Evolutionary conservation across 2,888 invertebrate species (phyloP), one percentile per base, ranked within the genome.

Genomic region (Electrophaes corylata): DNA sequence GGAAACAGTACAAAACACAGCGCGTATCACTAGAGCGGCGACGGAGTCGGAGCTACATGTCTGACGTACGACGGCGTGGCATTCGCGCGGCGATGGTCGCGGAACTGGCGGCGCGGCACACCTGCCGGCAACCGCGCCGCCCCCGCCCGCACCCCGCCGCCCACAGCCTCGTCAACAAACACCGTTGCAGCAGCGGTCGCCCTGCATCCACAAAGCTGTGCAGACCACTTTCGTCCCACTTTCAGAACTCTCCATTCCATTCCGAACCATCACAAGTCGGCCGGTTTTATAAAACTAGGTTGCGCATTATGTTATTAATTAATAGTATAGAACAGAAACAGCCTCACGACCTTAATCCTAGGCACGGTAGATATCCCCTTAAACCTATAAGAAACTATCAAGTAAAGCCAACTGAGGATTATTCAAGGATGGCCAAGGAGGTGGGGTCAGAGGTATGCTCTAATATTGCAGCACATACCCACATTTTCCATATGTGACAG

Each of bases 181-280:
- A 86, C 85, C 85, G 87, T 81, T 82, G 88, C 83, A 85, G 86
- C 86, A 86, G 86, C 85, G 82, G 83, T 76, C 77, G 86, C 81
- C 79, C 83, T 83, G 84, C 86, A 85, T 83, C 81, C 76, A 78
- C 75, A 77, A 78, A 80, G 73, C 79, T 74, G 73, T 73, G 74
- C 76, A 76, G 71, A 75, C 78, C 79, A 79, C 86, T 84, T 82
- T 84, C 82, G 84, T 79, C 78, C 83, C 72, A 84, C 82, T 85
- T 86, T 84, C 76, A 67, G 69, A 76, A 76, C 72, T 77, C 70
- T 69, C 69, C 66, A 75, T 72, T 65, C 69, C 66, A 75, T 72
- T 65, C 69, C 50, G 23, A 51, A 51, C 50, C 54, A 53, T 65
- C 70, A 60, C 59, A 45, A 57, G 63, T 58, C 62, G 63, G 66